Evolutionary conservation across 35 echinoderm and acorn worm species (phyloP).

Genomic region (Apostichopus japonicus): DNA sequence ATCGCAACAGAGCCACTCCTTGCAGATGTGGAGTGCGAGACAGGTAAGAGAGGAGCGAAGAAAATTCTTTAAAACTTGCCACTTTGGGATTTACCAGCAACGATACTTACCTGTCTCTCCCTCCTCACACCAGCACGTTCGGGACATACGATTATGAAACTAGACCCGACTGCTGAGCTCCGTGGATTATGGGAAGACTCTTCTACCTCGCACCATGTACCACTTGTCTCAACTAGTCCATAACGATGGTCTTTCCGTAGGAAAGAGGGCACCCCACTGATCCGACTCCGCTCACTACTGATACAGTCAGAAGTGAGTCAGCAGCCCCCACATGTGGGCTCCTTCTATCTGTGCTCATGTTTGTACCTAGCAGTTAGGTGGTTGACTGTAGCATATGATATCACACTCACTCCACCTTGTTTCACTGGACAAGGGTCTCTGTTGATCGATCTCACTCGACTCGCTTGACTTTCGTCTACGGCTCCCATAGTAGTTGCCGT

Average conservation of each 20-base stretch:
- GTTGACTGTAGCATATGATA: neutral
- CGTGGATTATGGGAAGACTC: too few relatives aligned
- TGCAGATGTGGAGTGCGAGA: neutral
- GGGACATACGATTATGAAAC: too few relatives aligned
- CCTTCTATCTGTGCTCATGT: neutral
- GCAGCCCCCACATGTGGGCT: neutral
- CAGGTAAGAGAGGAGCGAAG: neutral
- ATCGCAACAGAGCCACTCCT: neutral
- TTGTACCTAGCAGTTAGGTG: neutral
- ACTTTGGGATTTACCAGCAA: neutral
- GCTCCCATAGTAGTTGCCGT: too few relatives aligned
- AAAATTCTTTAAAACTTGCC: neutral
- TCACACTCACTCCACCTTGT: neutral
- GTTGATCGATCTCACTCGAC: neutral
- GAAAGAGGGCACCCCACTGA: neutral
- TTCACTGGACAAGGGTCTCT: neutral
- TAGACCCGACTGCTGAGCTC: too few relatives aligned
- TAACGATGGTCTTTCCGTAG: neutral
- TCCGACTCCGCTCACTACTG: neutral
- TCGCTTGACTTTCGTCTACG: too few relatives aligned
- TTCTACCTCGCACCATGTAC: neutral
- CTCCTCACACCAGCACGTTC: too few relatives aligned
- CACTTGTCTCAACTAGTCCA: neutral
- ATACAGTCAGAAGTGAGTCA: neutral
- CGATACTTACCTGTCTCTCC: neutral